Base-by-base conservation (phyloP, 1,140 invertebrate species). In the Drosophila prosaltans region DNA sequence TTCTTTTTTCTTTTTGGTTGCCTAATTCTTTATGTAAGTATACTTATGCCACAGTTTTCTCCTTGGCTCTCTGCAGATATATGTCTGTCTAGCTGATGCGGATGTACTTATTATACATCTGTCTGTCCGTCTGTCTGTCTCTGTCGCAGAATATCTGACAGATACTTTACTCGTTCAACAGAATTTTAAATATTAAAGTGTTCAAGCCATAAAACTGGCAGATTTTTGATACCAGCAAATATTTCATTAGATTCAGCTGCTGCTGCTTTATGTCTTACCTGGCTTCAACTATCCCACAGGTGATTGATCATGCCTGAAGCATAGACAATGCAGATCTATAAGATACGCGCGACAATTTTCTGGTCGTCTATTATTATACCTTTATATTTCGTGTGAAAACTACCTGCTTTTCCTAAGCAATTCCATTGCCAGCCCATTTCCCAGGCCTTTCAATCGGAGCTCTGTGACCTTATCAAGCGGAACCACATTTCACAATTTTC, bases 21-120 rank as follows among this genome's bases (percentile, higher is more conserved):
- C 72, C 65, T 69, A 71, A 69, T 82, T 88, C 84, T 72, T 65
- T 51, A 75, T 73, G 80, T 72, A 65, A 68, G 74, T 69, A 77
- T 65, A 51, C 74, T 77, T 77, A 72, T 51, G 21, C 45, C 65
- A 72, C 57, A 64, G 65, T 64, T 45, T 16, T 24, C 60, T 54
- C 32, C 40, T 45, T 69, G 82, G 82, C 79, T 88, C 83, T 78
- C 83, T 78, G 80, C 83, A 88, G 82, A 82, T 86, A 88, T 69
- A 73, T 7, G 2, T 28, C 4, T 9, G 72, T 78, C 66, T 72
- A 67, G 76, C 24, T 83, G 88, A 86, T 86, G 83, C 83, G 83
- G 83, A 86, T 88, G 83, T 82, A 86, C 88, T 86, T 86, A 86
- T 86, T 84, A 83, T 84, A 88, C 83, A 84, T 82, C 82, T 83